phyloP scores from a whole-genome alignment of 2,888 invertebrate species.

The Caenorhabditis sp. region DNA sequence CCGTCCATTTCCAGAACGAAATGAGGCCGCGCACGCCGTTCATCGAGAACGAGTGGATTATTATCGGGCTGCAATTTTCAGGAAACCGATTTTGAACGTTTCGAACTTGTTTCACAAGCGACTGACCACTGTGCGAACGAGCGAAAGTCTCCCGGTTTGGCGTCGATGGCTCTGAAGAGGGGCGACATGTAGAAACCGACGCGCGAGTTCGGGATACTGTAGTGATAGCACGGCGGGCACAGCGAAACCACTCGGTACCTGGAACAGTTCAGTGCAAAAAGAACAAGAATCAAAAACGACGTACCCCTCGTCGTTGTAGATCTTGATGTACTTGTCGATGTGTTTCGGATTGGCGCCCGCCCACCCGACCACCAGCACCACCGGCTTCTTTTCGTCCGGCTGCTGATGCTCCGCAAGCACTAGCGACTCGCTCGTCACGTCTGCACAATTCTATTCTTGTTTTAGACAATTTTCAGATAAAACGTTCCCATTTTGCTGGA shows the following conservation, averaged over 20 bases:
- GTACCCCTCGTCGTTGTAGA: conserved; percentile 63
- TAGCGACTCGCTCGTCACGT: conserved; percentile 25
- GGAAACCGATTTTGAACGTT: too few species aligned
- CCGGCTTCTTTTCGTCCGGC: conserved; percentile 58
- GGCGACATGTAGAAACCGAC: conserved; percentile 66
- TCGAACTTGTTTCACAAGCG: not conserved
- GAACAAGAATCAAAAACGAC: not conserved
- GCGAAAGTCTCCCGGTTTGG: conserved; percentile 61
- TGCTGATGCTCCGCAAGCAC: conserved; percentile 26
- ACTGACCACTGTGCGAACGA: conserved; percentile 53
- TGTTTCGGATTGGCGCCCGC: conserved; percentile 65
- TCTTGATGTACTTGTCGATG: conserved; percentile 64
- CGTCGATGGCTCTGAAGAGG: conserved; percentile 57
- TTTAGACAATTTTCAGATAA: too few species aligned
- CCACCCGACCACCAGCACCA: conserved; percentile 63
- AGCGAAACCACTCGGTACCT: conserved; percentile 61
- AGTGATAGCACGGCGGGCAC: conserved; percentile 62
- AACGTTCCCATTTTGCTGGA: too few species aligned
- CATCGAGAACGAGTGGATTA: conserved; percentile 65
- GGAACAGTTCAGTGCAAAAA: too few species aligned
- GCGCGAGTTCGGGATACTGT: conserved; percentile 63
- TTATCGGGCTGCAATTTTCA: conserved; percentile 56
- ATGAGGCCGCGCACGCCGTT: conserved; percentile 64
- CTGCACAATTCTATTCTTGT: not conserved
- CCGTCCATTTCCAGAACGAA: conserved; percentile 66